Evolutionary conservation across 1,140 invertebrate genomes (phyloP).

Genomic region (Hylyphantes graminicola): DNA sequence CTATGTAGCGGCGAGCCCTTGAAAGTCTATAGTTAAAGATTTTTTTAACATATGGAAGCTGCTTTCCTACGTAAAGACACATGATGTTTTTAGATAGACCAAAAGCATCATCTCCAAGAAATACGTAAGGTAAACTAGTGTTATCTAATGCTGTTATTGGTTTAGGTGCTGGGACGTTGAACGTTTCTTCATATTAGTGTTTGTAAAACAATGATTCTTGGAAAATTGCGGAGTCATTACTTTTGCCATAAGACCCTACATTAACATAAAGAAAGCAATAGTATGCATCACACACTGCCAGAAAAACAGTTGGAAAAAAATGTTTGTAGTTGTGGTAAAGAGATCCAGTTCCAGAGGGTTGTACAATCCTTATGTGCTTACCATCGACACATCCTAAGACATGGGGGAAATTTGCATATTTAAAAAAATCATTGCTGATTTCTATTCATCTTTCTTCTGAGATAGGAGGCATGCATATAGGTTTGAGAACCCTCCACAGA

Average conservation of each 20-base stretch:
- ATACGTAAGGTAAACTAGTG: not conserved
- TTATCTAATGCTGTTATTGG: not conserved
- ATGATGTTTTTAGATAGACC: conserved; percentile 11
- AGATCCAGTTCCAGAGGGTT: no score
- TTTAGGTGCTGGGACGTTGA: conserved; percentile 12
- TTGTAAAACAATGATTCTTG: conserved; percentile 2
- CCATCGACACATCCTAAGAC: no score
- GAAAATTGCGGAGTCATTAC: conserved; percentile 64
- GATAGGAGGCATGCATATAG: no score
- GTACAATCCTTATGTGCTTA: no score
- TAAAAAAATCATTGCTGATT: no score
- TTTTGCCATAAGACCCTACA: conserved; percentile 68
- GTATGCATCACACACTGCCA: no score
- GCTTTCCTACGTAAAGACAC: conserved; percentile 9
- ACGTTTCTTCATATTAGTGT: not conserved
- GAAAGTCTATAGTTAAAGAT: conserved; percentile 32
- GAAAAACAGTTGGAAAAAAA: no score
- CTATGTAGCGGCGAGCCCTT: conserved; percentile 12
- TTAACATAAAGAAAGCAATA: conserved; percentile 68
- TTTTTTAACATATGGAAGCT: not conserved
- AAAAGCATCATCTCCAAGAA: conserved; percentile 25
- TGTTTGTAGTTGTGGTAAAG: no score
- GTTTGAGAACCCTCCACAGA: no score
- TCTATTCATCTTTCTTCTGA: no score
- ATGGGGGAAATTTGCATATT: no score